Evolutionary conservation across 2,888 invertebrate species (phyloP).

Genomic region (Tortricodes alternella): DNA sequence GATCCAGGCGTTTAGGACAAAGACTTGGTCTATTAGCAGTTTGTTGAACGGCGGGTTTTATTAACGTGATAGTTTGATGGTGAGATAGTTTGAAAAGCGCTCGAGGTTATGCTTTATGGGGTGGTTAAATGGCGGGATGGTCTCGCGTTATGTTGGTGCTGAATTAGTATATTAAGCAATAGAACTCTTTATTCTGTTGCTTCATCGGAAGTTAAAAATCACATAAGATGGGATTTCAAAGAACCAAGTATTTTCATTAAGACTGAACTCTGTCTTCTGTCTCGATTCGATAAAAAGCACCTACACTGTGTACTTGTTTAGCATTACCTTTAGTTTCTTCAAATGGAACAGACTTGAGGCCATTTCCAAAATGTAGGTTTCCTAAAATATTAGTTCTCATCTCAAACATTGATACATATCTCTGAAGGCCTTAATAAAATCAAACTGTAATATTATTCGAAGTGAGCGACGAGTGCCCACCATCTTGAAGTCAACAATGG

Average conservation of each 20-base stretch:
- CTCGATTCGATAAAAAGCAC: too few relatives aligned
- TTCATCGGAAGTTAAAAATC: too few relatives aligned
- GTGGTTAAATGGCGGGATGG: constrained; percentile 23
- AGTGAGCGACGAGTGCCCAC: constrained; percentile 48
- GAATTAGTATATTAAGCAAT: neutral
- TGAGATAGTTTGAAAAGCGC: neutral
- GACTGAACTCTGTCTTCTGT: too few relatives aligned
- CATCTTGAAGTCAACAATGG: constrained; percentile 78
- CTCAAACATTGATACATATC: too few relatives aligned
- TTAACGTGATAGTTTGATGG: constrained; percentile 28
- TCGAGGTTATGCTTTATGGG: constrained; percentile 34
- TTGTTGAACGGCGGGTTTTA: constrained; percentile 22
- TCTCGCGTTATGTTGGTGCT: neutral
- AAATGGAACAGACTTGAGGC: too few relatives aligned
- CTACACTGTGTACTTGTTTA: too few relatives aligned
- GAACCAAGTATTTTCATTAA: too few relatives aligned
- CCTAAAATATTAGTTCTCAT: too few relatives aligned
- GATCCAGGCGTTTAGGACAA: constrained; percentile 24
- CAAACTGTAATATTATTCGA: constrained; percentile 50
- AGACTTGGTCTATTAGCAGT: constrained; percentile 27
- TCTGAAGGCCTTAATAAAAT: constrained; percentile 60
- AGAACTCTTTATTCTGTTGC: too few relatives aligned
- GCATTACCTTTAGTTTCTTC: too few relatives aligned
- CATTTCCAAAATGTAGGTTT: too few relatives aligned
- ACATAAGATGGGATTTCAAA: too few relatives aligned